A percentile compares a stretch with the other conserved stretches of the same genome.
phyloP scores from a whole-genome alignment of 2,113 vertebrate species.

The Ciconia stormi region DNA sequence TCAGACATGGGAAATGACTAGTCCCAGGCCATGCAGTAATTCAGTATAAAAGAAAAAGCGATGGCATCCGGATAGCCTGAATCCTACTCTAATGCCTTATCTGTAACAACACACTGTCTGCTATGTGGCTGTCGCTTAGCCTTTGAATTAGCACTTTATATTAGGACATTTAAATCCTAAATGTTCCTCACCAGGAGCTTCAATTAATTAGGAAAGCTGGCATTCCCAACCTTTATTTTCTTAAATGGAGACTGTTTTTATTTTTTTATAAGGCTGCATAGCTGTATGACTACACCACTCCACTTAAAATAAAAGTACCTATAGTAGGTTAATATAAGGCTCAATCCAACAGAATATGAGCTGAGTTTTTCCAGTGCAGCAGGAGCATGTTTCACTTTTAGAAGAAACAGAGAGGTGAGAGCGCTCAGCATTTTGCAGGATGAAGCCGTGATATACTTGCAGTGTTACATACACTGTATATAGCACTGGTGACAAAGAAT shows the following conservation, averaged over 20 bases:
- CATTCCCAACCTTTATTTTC: neutral
- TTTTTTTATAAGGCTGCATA: neutral
- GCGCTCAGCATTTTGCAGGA: neutral
- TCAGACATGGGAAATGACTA: neutral
- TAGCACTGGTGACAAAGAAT: neutral
- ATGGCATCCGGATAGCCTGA: neutral
- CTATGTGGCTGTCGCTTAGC: neutral
- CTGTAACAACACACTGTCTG: neutral
- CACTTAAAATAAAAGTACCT: neutral
- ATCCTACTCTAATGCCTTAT: neutral
- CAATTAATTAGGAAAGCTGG: neutral
- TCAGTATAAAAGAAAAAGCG: neutral
- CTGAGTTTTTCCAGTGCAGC: neutral
- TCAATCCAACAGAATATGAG: neutral
- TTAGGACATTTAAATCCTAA: neutral
- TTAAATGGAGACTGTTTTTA: neutral
- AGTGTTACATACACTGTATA: neutral
- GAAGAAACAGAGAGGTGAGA: neutral
- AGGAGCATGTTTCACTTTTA: neutral
- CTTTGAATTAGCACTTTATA: neutral
- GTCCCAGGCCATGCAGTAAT: neutral
- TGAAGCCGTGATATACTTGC: neutral
- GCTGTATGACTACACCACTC: neutral
- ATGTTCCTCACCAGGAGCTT: neutral
- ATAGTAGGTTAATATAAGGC: neutral